Evolutionary conservation across 2,888 invertebrate genomes (phyloP), one percentile per base, ranked within the genome.

Genomic region (Hirtodrosophila histrioides): DNA sequence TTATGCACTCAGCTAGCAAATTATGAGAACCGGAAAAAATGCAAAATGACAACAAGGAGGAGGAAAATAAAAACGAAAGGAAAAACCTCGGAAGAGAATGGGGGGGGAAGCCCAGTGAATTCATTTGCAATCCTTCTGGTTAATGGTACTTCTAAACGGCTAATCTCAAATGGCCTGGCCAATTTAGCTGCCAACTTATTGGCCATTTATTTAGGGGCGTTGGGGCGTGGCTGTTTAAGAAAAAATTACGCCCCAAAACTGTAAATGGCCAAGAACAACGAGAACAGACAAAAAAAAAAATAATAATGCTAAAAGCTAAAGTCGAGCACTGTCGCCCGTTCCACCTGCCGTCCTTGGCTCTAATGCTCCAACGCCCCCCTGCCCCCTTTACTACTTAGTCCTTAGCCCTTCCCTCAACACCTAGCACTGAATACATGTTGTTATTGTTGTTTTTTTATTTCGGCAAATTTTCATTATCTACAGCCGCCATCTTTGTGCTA

Each of bases 401-500:
- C 17, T 17, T 17, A 17, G n/a, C 17, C 17, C 17, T 17, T 17
- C 17, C 17, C 17, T 17, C 17, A 17, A 17, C 17, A 17, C 17
- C 17, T 17, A 17, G 17, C 17, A 17, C 17, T 17, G 17, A 17
- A 17, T 17, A 17, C 17, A 40, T 50, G 57, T 51, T 72, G 44
- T 61, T 57, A 35, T 41, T 40, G 9, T 39, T 27, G 8, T 35
- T 76, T 69, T 49, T 66, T 76, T 67, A 72, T 87, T 82, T 80
- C 41, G 68, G 50, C 73, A 86, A 86, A 83, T 82, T 86, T 77
- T 77, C 67, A 74, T 86, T 86, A 83, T 83, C 82, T 70, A 49
- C 51, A 81, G 81, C 88, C 82, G 88, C 88, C 82, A 83, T 83
- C 88, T 83, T 88, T 83, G 85, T 86, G 69, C 87, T 86, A 88